Evolutionary conservation across 1,140 invertebrate genomes (phyloP), one percentile per base, ranked within the genome.

Genomic region (Cydia amplana): DNA sequence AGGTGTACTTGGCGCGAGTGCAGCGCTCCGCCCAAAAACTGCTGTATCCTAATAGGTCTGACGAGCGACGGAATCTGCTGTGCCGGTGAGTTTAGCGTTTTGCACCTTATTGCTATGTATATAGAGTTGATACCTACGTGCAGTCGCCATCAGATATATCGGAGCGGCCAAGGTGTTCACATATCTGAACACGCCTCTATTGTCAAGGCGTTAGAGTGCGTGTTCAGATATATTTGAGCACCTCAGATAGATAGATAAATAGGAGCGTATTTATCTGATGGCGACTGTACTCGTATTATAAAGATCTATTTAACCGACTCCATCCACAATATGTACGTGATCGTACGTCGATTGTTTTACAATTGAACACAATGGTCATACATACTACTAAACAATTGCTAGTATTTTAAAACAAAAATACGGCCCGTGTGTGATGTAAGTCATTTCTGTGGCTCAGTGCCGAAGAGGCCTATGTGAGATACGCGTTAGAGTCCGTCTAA

Each of bases 1-100:
- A 93, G 93, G 91, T 92, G 7, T 89, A 91, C 64, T 78, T 93
- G 46, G 88, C 93, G 6, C 82, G 84, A 70, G 83, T 92, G 49
- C 90, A 92, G 72, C 84, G 87, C 0, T 88, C 88, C 10, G 91
- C 90, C 2, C 82, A 87, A 23, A 85, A 85, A 74, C 87, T 86
- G 72, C 75, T 93, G 9, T 84, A 86, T 43, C 87, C 86, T 4
- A 87, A 87, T 73, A 79, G 87, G 36, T 90, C 89, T 0, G 90
- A 91, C 70, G 92, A 93, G 73, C 86, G 91, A 18, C 81, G 91
- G 28, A 91, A 87, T 64, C 74, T 93, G 14, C 77, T 93, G 12
- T 88, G 87, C 78, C 85, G 90, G 72, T 80, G 86, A 70, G 90
- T 18, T n/a, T n/a, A 51, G 16, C 49, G 16, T 51, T n/a, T 51